phyloP scores from a whole-genome alignment of 1,140 invertebrate species.

The Oryctes rhinoceros region DNA sequence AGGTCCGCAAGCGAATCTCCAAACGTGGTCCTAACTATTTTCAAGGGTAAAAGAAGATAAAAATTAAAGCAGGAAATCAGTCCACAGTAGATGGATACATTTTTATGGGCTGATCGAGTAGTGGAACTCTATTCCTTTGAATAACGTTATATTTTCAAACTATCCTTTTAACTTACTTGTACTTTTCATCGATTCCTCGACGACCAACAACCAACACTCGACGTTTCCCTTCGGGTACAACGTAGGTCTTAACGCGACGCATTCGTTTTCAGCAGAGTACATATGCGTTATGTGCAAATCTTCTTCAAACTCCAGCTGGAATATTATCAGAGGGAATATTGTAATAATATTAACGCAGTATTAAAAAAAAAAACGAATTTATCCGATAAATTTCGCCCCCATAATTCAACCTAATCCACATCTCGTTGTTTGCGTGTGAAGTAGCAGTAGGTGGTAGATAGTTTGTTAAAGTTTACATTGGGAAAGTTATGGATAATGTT shows the following conservation, averaged over 20 bases:
- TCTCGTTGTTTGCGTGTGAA: too few species aligned
- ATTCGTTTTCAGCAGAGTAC: conserved; percentile 81
- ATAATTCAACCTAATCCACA: neutral
- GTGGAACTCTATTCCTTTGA: too few species aligned
- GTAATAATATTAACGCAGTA: neutral
- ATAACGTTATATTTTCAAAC: too few species aligned
- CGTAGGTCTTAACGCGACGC: conserved; percentile 69
- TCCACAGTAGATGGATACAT: too few species aligned
- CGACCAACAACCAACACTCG: conserved; percentile 78
- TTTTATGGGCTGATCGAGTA: too few species aligned
- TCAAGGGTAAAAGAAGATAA: neutral
- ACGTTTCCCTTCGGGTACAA: conserved; percentile 77
- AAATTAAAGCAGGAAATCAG: too few species aligned
- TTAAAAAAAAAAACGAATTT: too few species aligned
- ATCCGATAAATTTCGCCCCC: neutral
- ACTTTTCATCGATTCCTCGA: conserved; percentile 76
- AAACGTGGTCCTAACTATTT: conserved; percentile 64
- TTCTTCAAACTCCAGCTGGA: conserved; percentile 72
- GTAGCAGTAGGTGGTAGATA: too few species aligned
- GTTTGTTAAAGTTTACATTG: too few species aligned
- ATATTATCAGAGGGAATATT: conserved; percentile 15
- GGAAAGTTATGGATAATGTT: too few species aligned
- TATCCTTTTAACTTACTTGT: conserved; percentile 51
- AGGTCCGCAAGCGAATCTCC: conserved; percentile 63
- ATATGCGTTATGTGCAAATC: conserved; percentile 78